Base-by-base conservation (phyloP, 2,888 invertebrate species). In the Villa cingulata region DNA sequence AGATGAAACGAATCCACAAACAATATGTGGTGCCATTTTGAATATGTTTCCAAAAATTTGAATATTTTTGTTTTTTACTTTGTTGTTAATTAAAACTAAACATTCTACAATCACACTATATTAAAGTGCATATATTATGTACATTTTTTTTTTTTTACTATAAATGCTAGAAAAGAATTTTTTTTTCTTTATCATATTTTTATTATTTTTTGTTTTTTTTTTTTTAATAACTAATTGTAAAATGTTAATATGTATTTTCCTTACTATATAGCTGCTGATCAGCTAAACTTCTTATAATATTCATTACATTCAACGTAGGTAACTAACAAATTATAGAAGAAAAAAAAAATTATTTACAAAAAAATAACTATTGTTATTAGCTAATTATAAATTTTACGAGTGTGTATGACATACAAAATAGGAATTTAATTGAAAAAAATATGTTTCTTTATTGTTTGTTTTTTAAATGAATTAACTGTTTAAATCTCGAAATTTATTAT, bases 1-100 rank as follows among this genome's bases (percentile, higher is more conserved):
- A 0, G 85, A 88, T 43, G 91, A 91, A 65, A 87, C 83, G 20
- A 86, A 91, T 68, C 83, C 92, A 12, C 86, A 91, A 66, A 83
- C 80, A 57, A 87, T 94, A 64, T 92, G 92, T 70, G 86, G 86
- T 36, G 81, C 86, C 52, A 88, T 90, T 55, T 70, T 90, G 57
- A 77, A 80, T 51, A 81, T 87, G 74, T 85, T 78, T 63, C 76
- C 76, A 38, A 74, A 76, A 61, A 66, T 71, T 51, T 74, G 64
- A 61, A 49, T 52, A 53, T 53, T 41, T 16, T 36, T 14, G 2
- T 16, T 12, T 16, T 17, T 17, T n/a, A 16, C 17, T 17, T 4
- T 38, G 12, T 38, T 17, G 4, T 38, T 1, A 17, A 18, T 38
- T 10, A 29, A 29, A 4, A n/a, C 14, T 37, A 27, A 27, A 40